A percentile compares a stretch with the other conserved stretches of the same genome.
These are phyloP conservation scores for Neuroterus valhalla DNA, from an alignment of 1,140 invertebrate species.

Conservation along the genomic window DNA sequence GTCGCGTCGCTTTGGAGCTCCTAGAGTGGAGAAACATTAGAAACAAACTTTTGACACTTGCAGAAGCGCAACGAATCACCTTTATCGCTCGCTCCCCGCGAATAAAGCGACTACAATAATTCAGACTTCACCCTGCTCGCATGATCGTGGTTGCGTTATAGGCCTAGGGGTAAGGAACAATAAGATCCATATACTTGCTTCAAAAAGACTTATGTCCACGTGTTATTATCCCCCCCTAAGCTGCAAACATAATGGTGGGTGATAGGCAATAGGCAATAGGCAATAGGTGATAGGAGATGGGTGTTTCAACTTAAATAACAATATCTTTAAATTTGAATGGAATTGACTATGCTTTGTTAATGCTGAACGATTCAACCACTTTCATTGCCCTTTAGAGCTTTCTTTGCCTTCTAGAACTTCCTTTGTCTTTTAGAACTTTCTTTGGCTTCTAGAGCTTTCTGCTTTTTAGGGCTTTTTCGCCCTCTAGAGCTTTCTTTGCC, in stretches of 20 bases:
- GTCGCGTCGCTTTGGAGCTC: constrained; percentile 40
- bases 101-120: constrained; percentile 63
- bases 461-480: no score
- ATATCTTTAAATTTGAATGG: no score
- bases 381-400: no score
- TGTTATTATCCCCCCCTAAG: background rate
- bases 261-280: no score
- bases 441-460: no score
- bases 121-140: constrained; percentile 56
- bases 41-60: constrained; percentile 71
- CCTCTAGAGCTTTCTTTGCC: no score
- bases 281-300: no score
- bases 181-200: constrained; percentile 20
- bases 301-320: no score
- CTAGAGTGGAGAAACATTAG: constrained; percentile 54
- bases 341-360: no score
- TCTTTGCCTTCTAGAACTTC: no score
- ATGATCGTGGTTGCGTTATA: constrained; percentile 41
- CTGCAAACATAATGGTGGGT: constrained; percentile 3
- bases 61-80: constrained; percentile 70
- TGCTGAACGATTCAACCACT: no score
- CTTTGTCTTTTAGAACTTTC: no score
- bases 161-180: constrained; percentile 29
- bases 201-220: background rate
- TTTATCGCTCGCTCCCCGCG: constrained; percentile 63